Evolutionary conservation across 1,140 invertebrate genomes (phyloP).

Genomic region (Bradysia coprophila): DNA sequence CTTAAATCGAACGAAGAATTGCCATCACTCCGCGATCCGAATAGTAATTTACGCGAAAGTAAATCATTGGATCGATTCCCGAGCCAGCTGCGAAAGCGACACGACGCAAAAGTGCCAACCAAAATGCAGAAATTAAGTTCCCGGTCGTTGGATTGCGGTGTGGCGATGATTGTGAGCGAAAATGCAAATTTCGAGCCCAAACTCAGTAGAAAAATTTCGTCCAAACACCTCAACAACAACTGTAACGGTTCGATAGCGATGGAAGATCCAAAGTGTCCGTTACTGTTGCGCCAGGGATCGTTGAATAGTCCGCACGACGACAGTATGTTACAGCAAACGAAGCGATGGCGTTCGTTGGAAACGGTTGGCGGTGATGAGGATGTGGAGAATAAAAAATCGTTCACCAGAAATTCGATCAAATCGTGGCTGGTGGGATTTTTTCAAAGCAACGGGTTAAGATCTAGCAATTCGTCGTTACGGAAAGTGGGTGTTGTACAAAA

Average conservation of each 20-base stretch:
- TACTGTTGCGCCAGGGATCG: conserved; percentile 30
- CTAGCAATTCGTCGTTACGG: conserved; percentile 9
- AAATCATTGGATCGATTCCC: conserved; percentile 18
- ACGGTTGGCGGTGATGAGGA: conserved; percentile 32
- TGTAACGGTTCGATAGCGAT: conserved; percentile 23
- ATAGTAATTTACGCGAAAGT: conserved; percentile 13
- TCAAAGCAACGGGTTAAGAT: conserved; percentile 7
- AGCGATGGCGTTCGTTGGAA: conserved; percentile 62
- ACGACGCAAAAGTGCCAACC: neutral
- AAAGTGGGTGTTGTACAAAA: conserved; percentile 14
- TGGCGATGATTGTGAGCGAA: neutral
- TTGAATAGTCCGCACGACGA: conserved; percentile 26
- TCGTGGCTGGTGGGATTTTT: conserved; percentile 51
- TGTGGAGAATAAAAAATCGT: conserved; percentile 21
- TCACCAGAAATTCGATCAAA: conserved; percentile 33
- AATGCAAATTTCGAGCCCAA: neutral
- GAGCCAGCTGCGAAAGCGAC: conserved; percentile 1
- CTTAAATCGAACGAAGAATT: conserved; percentile 7
- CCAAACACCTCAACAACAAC: conserved; percentile 27
- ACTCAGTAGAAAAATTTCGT: conserved; percentile 9
- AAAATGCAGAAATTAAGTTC: neutral
- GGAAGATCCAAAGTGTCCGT: conserved; percentile 29
- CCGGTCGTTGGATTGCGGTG: conserved; percentile 2
- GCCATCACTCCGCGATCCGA: neutral
- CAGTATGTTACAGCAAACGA: conserved; percentile 28